Conservation (phyloP, 2,797 vertebrate genomes). For the Limosa lapponica region DNA sequence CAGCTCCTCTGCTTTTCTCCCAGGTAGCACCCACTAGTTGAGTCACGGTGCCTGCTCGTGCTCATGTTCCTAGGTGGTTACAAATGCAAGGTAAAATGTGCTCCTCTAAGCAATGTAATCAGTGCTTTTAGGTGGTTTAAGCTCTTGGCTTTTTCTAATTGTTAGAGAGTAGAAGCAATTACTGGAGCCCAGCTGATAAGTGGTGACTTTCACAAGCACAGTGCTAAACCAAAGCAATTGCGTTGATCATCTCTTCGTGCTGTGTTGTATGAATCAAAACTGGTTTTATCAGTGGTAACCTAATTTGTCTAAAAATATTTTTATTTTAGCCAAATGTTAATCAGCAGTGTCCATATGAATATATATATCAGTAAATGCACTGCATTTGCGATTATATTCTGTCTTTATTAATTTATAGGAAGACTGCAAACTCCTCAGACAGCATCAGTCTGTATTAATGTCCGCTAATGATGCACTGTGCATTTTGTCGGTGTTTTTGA, state of each 20-base stretch:
- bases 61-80: not conserved
- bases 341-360: not conserved
- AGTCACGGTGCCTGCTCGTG: not conserved
- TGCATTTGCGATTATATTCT: not conserved
- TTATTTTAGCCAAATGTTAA: constrained; percentile 13
- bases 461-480: not conserved
- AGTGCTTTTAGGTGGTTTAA: not conserved
- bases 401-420: not conserved
- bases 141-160: not conserved
- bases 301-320: constrained; percentile 6
- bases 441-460: not conserved
- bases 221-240: not conserved
- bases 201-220: not conserved
- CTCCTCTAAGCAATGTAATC: not conserved
- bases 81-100: not conserved
- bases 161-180: not conserved
- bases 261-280: not conserved
- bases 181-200: not conserved
- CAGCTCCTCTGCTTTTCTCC: not conserved
- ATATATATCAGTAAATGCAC: not conserved
- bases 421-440: not conserved
- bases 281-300: not conserved
- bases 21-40: not conserved
- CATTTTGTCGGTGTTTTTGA: not conserved
- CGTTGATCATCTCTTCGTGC: not conserved